phyloP scores from a whole-genome alignment of 2,888 invertebrate species.

The Microchrysa polita region DNA sequence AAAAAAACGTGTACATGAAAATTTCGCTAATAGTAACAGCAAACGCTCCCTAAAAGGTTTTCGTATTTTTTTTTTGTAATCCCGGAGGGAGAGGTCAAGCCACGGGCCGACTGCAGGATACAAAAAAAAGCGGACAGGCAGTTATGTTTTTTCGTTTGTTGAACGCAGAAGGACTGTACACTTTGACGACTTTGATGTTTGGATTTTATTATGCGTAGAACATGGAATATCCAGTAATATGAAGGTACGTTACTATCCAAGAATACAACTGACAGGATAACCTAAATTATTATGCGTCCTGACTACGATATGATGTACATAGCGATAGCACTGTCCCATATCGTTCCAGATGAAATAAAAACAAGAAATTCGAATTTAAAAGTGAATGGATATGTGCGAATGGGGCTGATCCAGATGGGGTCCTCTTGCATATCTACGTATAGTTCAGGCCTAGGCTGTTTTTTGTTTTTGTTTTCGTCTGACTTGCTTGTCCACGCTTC shows the following conservation, averaged over 20 bases:
- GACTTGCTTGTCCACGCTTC: background rate
- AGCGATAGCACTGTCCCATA: background rate
- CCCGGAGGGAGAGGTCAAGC: too few species aligned
- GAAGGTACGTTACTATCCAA: background rate
- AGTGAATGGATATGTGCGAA: background rate
- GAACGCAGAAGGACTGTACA: too few species aligned
- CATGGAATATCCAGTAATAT: background rate
- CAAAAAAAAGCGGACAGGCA: too few species aligned
- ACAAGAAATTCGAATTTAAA: background rate
- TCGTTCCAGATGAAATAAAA: too few species aligned
- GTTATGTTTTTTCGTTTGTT: too few species aligned
- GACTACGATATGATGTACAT: too few species aligned
- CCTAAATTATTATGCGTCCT: background rate
- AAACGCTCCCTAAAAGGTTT: background rate
- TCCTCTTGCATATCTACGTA: too few species aligned
- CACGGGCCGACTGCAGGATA: too few species aligned
- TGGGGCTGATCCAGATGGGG: background rate
- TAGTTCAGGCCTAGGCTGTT: background rate
- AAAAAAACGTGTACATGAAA: background rate
- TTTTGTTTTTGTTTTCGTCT: background rate
- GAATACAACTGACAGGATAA: background rate
- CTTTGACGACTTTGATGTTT: background rate
- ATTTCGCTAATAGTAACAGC: background rate
- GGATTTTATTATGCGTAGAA: background rate
- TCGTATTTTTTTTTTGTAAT: too few species aligned